Conservation (phyloP, 2,888 invertebrate genomes). For the Melieria omissa region DNA sequence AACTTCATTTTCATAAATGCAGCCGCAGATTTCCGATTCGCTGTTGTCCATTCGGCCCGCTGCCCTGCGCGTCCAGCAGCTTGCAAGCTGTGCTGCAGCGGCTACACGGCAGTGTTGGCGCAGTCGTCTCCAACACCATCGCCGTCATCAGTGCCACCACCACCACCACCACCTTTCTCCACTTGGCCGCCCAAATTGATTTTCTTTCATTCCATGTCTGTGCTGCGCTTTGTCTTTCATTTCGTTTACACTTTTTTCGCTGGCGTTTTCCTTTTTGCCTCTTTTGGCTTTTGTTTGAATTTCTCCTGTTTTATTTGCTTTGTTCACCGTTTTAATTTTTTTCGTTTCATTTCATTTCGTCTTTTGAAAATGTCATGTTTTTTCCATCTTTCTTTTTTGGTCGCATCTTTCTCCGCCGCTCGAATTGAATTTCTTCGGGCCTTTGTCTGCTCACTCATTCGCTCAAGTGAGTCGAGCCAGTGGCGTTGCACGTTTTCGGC, state of each 20-base stretch:
- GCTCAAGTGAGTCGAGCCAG: background rate
- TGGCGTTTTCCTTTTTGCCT: conserved; percentile 30
- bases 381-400: conserved; percentile 12
- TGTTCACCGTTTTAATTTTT: background rate
- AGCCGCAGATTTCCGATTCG: too few species aligned
- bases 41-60: too few species aligned
- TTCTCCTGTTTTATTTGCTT: conserved; percentile 29
- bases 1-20: conserved; percentile 9
- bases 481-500: background rate
- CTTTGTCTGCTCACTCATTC: background rate
- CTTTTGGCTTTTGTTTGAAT: conserved; percentile 40
- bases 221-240: background rate
- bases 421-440: background rate
- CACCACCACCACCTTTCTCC: background rate
- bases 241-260: background rate
- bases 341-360: background rate
- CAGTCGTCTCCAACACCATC: conserved; percentile 1
- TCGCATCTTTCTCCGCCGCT: conserved; percentile 8
- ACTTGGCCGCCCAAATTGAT: conserved; percentile 25
- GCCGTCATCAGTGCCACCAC: background rate
- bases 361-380: conserved; percentile 1
- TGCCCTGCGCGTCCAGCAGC: background rate
- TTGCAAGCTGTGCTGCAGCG: background rate
- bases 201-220: conserved; percentile 15
- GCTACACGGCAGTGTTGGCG: conserved; percentile 1